Evolutionary conservation across 2,888 invertebrate genomes (phyloP).

Genomic region (Kryphioiulus occultus): DNA sequence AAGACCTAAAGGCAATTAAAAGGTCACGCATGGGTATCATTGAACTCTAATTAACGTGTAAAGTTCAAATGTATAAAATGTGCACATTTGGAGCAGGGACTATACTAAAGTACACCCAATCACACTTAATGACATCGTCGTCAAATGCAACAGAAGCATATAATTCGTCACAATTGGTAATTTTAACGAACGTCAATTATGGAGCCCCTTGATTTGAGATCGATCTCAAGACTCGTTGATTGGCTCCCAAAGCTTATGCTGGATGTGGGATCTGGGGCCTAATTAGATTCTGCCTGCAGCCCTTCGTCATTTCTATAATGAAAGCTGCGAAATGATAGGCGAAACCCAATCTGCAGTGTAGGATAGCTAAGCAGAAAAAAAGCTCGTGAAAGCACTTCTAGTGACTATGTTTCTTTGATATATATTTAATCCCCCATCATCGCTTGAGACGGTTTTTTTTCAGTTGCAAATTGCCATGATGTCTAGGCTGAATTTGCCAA

Average conservation of each 20-base stretch:
- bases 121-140: no score
- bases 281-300: constrained; percentile 10
- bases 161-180: no score
- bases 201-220: not conserved
- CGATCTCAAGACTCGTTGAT: not conserved
- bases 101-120: no score
- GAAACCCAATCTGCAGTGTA: constrained; percentile 17
- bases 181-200: no score
- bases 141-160: no score
- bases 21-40: no score
- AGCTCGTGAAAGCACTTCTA: constrained; percentile 1
- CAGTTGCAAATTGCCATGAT: not conserved
- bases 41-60: no score
- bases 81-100: no score
- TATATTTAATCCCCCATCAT: not conserved
- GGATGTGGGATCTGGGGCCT: not conserved
- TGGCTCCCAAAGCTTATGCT: not conserved
- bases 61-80: no score
- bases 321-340: not conserved
- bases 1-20: no score
- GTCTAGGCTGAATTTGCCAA: not conserved
- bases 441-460: not conserved
- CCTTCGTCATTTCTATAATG: not conserved
- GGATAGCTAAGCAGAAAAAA: not conserved
- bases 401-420: not conserved